These are phyloP conservation scores for Tadarida brasiliensis DNA, from an alignment of 2,797 vertebrate species.

Conservation along the genomic window DNA sequence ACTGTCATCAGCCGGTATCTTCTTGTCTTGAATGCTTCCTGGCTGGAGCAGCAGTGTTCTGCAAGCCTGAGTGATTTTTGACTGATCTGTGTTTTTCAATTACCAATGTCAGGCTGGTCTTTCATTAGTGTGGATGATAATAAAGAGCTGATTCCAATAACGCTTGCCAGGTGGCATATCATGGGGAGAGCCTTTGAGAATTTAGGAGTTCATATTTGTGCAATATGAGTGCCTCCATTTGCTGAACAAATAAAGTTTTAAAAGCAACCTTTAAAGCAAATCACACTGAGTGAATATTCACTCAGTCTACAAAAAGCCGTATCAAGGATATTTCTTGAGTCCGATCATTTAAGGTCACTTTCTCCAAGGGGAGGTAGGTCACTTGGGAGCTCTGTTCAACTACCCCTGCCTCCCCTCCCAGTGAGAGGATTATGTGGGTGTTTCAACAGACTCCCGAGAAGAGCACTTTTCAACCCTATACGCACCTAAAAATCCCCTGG, in stretches of 20 bases:
- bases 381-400: not conserved
- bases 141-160: slow-evolving; percentile 74
- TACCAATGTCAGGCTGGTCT: slow-evolving; percentile 54
- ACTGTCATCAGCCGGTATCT: slow-evolving; percentile 29
- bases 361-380: not conserved
- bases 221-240: slow-evolving; percentile 60
- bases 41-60: not conserved
- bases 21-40: slow-evolving; percentile 5
- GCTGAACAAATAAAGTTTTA: slow-evolving; percentile 67
- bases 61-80: slow-evolving; percentile 58
- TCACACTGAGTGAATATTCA: slow-evolving; percentile 26
- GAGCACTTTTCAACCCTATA: not conserved
- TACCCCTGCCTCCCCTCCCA: not conserved
- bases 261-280: slow-evolving; percentile 67
- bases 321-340: not conserved
- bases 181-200: slow-evolving; percentile 59
- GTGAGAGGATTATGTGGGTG: not conserved
- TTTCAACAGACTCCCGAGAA: not conserved
- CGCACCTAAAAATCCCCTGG: not conserved
- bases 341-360: not conserved
- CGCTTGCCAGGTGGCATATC: slow-evolving; percentile 72
- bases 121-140: slow-evolving; percentile 73
- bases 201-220: slow-evolving; percentile 73
- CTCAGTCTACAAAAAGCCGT: not conserved
- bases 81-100: slow-evolving; percentile 74